These are phyloP conservation scores for Cryptosula pallasiana DNA, from an alignment of 2,888 invertebrate species.

Conservation along the genomic window DNA sequence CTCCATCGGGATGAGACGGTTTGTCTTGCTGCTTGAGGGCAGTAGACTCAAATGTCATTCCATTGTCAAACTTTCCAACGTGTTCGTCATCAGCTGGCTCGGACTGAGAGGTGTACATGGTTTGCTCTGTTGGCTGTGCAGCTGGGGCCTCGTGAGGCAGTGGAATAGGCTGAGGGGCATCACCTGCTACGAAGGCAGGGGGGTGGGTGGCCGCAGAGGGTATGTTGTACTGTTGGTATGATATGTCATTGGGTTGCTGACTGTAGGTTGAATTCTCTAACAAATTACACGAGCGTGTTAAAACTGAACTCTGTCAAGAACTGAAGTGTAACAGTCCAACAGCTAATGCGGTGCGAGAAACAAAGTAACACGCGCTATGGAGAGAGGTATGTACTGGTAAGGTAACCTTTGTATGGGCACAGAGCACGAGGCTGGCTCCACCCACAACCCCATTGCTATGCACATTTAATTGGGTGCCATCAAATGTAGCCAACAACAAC, in stretches of 20 bases:
- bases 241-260: neutral
- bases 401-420: no score
- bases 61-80: neutral
- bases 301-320: no score
- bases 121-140: neutral
- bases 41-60: slow-evolving; percentile 2
- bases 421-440: no score
- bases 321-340: no score
- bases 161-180: neutral
- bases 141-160: neutral
- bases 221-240: neutral
- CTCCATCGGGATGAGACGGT: neutral
- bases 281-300: no score
- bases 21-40: neutral
- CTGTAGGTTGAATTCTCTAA: neutral
- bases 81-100: neutral
- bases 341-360: no score
- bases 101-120: neutral
- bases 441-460: no score
- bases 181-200: neutral
- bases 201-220: neutral
- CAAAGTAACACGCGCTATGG: no score
- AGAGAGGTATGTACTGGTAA: no score
- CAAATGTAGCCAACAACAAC: no score
- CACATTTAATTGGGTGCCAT: no score